Percentiles rank a stretch among this genome's conserved stretches.
These are phyloP conservation scores for Falco berigora DNA, from an alignment of 2,797 vertebrate genomes.

Conservation along the genomic window DNA sequence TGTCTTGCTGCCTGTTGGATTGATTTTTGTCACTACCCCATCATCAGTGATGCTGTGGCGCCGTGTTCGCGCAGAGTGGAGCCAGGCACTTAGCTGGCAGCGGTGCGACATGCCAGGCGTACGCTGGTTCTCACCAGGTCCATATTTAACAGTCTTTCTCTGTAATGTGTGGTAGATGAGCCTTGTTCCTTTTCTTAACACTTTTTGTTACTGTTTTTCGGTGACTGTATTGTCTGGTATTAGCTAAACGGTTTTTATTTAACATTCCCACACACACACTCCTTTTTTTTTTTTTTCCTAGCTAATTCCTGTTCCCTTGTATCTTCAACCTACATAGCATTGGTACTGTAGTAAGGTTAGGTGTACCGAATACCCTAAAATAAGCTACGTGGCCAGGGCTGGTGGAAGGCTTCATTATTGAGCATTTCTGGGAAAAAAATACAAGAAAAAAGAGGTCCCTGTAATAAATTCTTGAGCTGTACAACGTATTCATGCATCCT, in stretches of 20 bases:
- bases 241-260: neutral
- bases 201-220: neutral
- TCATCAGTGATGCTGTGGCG: neutral
- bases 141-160: neutral
- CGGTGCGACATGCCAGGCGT: neutral
- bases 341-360: neutral
- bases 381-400: neutral
- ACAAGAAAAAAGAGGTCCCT: neutral
- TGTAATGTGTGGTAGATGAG: neutral
- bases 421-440: neutral
- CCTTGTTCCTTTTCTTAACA: neutral
- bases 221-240: neutral
- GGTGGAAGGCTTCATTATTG: neutral
- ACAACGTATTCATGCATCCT: neutral
- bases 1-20: slow-evolving; percentile 43
- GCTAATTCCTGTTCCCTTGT: neutral
- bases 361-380: neutral
- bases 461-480: neutral
- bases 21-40: slow-evolving; percentile 24
- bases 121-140: neutral
- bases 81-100: neutral
- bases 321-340: neutral
- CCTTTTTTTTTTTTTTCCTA: neutral
- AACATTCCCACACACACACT: accelerated
- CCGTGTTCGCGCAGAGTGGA: accelerated